Evolutionary conservation across 2,113 vertebrate genomes (phyloP).

Genomic region (Apistogramma diplotaenia): DNA sequence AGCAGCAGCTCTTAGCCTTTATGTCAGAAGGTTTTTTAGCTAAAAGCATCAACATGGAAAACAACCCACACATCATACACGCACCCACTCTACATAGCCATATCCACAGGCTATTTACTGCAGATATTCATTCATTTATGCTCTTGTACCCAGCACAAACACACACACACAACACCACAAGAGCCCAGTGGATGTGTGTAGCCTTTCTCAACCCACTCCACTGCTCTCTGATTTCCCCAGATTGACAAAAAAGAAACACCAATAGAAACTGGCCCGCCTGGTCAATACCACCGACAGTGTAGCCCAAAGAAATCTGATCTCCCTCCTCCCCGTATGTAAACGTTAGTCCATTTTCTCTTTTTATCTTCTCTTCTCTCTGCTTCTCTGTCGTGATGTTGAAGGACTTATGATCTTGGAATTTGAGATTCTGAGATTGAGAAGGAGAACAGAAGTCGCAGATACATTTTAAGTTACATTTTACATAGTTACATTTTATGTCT

Average conservation of each 20-base stretch:
- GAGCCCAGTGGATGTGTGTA: constrained; percentile 17
- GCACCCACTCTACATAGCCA: constrained; percentile 40
- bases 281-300: constrained; percentile 70
- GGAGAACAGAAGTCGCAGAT: not conserved
- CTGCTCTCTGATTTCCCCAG: constrained; percentile 71
- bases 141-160: constrained; percentile 26
- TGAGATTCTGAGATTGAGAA: constrained; percentile 7
- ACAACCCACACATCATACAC: constrained; percentile 60
- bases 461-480: too few species aligned
- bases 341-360: not conserved
- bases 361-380: not conserved
- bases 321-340: constrained; percentile 18
- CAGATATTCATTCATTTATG: constrained; percentile 61
- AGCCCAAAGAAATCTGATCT: constrained; percentile 70
- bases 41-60: constrained; percentile 67
- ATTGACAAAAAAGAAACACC: constrained; percentile 72
- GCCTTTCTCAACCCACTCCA: constrained; percentile 49
- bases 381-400: constrained; percentile 1
- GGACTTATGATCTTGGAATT: not conserved
- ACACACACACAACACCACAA: constrained; percentile 16
- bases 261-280: constrained; percentile 59
- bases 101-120: constrained; percentile 67
- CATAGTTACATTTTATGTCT: too few species aligned
- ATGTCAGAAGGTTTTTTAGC: constrained; percentile 53
- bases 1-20: constrained; percentile 34